Percentiles rank a stretch among this genome's conserved stretches.
Evolutionary conservation across 1,140 invertebrate genomes (phyloP).

Genomic region (Solenopsis fugax): DNA sequence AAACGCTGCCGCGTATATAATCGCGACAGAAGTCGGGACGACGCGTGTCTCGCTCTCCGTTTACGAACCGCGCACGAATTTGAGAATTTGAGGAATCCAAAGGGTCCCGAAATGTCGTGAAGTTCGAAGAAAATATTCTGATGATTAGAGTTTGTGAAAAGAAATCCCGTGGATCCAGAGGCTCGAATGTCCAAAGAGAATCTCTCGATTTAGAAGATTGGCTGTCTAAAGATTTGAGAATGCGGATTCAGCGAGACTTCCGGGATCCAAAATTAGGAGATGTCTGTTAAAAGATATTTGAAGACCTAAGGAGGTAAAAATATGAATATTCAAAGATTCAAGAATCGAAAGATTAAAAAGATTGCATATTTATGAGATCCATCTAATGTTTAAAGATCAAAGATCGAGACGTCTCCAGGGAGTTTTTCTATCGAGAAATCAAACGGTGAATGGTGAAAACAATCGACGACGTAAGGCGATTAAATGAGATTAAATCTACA

Average conservation of each 20-base stretch:
- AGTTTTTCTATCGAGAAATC: background rate
- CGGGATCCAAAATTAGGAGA: background rate
- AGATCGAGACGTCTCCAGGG: background rate
- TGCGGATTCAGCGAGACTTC: background rate
- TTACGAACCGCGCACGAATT: background rate
- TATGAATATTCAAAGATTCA: background rate
- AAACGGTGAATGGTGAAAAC: too few relatives aligned
- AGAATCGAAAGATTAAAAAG: background rate
- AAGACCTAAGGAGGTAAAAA: background rate
- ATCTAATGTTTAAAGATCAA: constrained; percentile 8
- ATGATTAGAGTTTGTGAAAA: background rate
- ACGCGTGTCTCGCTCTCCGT: background rate
- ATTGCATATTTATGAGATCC: background rate
- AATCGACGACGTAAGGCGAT: background rate
- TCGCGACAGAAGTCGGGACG: constrained; percentile 6
- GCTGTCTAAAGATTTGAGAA: background rate
- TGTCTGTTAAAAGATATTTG: background rate
- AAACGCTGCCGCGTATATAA: constrained; percentile 13
- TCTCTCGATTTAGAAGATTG: background rate
- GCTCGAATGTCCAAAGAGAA: background rate
- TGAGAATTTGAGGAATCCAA: background rate
- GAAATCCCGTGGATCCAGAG: background rate
- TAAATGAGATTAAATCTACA: too few relatives aligned
- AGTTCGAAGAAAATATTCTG: background rate
- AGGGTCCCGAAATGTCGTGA: background rate